Evolutionary conservation across 2,113 vertebrate species (phyloP).

Genomic region (Canis aureus): DNA sequence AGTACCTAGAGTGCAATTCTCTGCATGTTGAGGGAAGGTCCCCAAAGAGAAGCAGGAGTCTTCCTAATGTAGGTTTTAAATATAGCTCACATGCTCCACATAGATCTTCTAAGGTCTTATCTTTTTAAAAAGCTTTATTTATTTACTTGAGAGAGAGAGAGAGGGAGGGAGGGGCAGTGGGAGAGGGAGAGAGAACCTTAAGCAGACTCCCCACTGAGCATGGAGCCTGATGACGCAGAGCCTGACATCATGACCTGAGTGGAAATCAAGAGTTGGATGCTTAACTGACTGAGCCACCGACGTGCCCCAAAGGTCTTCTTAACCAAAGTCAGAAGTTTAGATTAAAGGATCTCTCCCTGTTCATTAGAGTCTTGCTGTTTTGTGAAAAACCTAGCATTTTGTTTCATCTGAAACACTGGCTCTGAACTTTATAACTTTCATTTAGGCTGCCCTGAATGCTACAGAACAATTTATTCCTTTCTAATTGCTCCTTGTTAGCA

Average conservation of each 20-base stretch:
- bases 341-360: neutral
- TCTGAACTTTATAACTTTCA: neutral
- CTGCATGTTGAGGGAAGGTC: neutral
- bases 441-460: neutral
- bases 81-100: neutral
- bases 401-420: neutral
- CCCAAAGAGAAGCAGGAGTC: neutral
- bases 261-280: neutral
- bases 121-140: neutral
- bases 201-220: neutral
- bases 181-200: neutral
- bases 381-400: neutral
- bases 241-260: neutral
- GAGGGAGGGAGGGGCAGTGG: neutral
- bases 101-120: neutral
- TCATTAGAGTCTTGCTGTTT: neutral
- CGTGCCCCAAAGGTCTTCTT: neutral
- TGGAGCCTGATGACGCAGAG: neutral
- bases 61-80: neutral
- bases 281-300: neutral
- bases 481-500: neutral
- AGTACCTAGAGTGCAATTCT: neutral
- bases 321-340: neutral
- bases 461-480: neutral
- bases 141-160: neutral